Conservation (phyloP, 1,140 invertebrate species). For the Drosophila bocqueti region DNA sequence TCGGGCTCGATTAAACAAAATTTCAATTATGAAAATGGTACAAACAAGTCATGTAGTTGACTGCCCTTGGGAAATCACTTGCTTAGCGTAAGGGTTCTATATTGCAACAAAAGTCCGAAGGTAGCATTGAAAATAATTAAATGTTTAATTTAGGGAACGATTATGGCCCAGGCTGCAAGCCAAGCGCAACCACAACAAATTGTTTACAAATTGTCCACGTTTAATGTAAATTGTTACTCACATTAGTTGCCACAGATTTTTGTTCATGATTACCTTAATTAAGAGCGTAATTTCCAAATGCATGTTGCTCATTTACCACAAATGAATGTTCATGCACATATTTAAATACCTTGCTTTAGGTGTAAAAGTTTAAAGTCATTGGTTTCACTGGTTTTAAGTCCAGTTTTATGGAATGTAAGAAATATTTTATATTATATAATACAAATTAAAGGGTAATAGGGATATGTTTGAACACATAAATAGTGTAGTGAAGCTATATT, state of each 20-base stretch:
- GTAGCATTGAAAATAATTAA: slow-evolving; percentile 37
- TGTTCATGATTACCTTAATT: slow-evolving; percentile 36
- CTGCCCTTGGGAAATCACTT: slow-evolving; percentile 18
- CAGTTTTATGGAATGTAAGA: too few relatives aligned
- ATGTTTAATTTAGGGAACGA: slow-evolving; percentile 45
- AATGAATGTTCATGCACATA: not conserved
- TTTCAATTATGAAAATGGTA: slow-evolving; percentile 74
- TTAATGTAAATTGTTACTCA: slow-evolving; percentile 56
- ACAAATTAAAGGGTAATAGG: not conserved
- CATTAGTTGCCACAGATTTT: slow-evolving; percentile 48
- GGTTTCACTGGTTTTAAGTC: too few relatives aligned
- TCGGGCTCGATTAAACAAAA: slow-evolving; percentile 47
- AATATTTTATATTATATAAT: too few relatives aligned
- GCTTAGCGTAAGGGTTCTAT: slow-evolving; percentile 5
- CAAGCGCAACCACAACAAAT: slow-evolving; percentile 48
- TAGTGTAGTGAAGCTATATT: not conserved
- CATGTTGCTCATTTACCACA: slow-evolving; percentile 26
- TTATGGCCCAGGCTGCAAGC: slow-evolving; percentile 15
- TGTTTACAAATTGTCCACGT: slow-evolving; percentile 68
- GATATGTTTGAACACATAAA: not conserved
- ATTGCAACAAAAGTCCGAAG: slow-evolving; percentile 16
- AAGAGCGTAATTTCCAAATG: slow-evolving; percentile 28
- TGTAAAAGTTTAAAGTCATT: not conserved
- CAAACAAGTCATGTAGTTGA: slow-evolving; percentile 42
- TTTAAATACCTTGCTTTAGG: not conserved